Evolutionary conservation across 2,113 vertebrate genomes (phyloP), one percentile per base, ranked within the genome.

Genomic region (Kryptolebias marmoratus): DNA sequence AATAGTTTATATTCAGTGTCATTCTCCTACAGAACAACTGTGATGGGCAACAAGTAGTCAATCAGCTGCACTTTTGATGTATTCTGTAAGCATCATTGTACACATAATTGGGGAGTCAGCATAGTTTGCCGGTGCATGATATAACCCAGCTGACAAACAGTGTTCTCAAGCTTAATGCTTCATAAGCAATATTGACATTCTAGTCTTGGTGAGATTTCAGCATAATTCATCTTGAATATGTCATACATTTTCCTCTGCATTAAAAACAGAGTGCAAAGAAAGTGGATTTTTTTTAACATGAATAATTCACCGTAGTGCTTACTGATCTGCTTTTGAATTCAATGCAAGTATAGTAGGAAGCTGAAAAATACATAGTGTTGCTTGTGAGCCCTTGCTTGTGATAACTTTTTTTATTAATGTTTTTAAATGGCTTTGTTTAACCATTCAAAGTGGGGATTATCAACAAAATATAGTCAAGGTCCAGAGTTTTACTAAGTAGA

Each of bases 31-130:
- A 39, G 42, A 64, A 50, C 50, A 67, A 12, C 77, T 73, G 48
- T 66, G 28, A 72, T 61, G 56, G 75, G 42, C 27, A 71, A 59
- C 39, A 48, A 68, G 67, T 44, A 79, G 47, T 68, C 52, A 76
- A 71, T 78, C 77, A 79, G 58, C 68, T 70, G 50, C 53, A 66
- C 79, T 71, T 79, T 57, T 66, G 81, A 81, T 87, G 65, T 75
- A 80, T 87, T 84, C 77, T 85, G 68, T 44, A 58, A 52, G 85
- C 83, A 74, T 85, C 75, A 71, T 69, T 71, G 79, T 59, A 68
- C 71, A 68, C 75, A 64, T 82, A 73, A 80, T 80, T 75, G 53
- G 50, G 53, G 71, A 71, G 69, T 88, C 79, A 78, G 75, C 82
- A 68, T 62, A 48, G 82, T 82, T 77, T 73, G n/a, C 45, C 50